Base-by-base conservation (phyloP, 2,113 vertebrate species). In the Barnardius zonarius region DNA sequence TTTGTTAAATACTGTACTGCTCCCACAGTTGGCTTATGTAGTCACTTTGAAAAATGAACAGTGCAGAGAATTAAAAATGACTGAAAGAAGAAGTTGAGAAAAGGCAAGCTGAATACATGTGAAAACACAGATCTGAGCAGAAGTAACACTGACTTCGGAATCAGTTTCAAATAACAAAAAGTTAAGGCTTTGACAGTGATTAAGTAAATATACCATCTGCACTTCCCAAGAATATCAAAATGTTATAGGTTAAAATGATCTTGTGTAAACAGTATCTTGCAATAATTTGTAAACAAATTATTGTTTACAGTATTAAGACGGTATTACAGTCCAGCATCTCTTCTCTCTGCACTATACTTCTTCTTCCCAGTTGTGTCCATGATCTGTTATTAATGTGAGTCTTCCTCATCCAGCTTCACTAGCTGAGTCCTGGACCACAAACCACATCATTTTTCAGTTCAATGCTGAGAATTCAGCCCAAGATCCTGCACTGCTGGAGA, bases 401-500 rank as follows among this genome's bases (percentile, higher is more conserved):
- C 46, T 82, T 59, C 92, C 46, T 28, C 72, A 48, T 11, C n/a
- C 43, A 17, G 23, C 20, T 89, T 69, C 77, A 35, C 18, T 61
- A 98, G 98, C 92, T 96, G 90, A 97, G 93, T 62, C 43, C 96
- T 9, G 98, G 97, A 15, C 28, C 92, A 3, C 91, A 96, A 81
- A 93, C 92, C 0, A 30, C 39, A 0, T 83, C 84, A 9, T 97
- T 98, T 55, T 90, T 93, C 33, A 94, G 95, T 0, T 89, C 96
- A 23, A 87, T 97, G 88, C 92, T 98, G 73, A 97, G 96, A 66
- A 89, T 98, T 57, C 96, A 98, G 55, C 95, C 97, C 68, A 67
- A 92, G 35, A 93, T 98, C 6, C 33, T 96, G 80, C 90, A 82
- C 55, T 98, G 96, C 94, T 98, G 98, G 97, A 94, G 93, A 74